Conservation (phyloP, 2,113 vertebrate species). For the Vombatus ursinus region DNA sequence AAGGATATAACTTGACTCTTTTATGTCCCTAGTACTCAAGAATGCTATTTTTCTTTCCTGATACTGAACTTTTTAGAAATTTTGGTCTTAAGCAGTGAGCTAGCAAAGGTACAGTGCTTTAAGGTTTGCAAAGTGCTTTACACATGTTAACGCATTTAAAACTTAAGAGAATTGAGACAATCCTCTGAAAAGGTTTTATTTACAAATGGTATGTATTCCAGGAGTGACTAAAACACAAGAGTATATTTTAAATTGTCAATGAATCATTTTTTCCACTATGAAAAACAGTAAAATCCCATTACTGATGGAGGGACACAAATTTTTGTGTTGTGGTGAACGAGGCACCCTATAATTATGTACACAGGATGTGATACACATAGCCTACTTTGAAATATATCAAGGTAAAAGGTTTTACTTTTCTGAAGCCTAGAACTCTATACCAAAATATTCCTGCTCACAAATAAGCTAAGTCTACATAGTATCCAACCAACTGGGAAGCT, state of each 20-base stretch:
- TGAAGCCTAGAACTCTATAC: constrained; percentile 61
- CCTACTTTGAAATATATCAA: not conserved
- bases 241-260: not conserved
- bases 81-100: not conserved
- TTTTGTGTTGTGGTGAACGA: not conserved
- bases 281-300: not conserved
- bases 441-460: constrained; percentile 62
- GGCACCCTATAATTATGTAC: not conserved
- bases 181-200: constrained; percentile 54
- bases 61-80: constrained; percentile 27
- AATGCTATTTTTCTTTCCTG: constrained; percentile 46
- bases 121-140: not conserved
- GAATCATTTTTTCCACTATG: not conserved
- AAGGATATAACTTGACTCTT: not conserved
- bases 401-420: not conserved
- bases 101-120: not conserved
- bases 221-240: not conserved
- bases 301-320: not conserved
- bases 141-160: not conserved
- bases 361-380: not conserved
- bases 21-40: constrained; percentile 10
- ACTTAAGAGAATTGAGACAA: constrained; percentile 41
- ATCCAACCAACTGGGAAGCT: constrained; percentile 44
- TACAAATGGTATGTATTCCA: constrained; percentile 7
- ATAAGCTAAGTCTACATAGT: constrained; percentile 58